These are phyloP conservation scores for Macaca nemestrina DNA, from an alignment of 2,113 vertebrate genomes.

Conservation along the genomic window DNA sequence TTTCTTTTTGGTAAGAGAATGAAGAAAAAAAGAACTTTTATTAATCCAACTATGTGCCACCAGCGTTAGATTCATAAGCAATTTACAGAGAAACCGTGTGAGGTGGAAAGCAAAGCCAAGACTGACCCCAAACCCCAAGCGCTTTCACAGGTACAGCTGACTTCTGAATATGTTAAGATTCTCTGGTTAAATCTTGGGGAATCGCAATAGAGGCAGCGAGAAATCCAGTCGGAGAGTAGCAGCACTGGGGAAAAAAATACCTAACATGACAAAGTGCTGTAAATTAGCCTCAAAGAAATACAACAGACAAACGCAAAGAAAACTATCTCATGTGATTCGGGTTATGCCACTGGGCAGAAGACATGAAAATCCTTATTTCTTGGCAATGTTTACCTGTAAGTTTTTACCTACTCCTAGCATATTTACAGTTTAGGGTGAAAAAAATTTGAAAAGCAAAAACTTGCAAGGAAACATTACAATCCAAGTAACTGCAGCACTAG, in stretches of 20 bases:
- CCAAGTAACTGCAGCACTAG: not conserved
- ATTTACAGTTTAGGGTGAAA: not conserved
- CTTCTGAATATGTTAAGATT: not conserved
- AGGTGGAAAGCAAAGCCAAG: not conserved
- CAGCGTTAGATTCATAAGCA: not conserved
- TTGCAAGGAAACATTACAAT: not conserved
- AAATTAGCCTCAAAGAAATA: not conserved
- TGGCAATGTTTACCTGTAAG: not conserved
- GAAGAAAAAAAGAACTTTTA: not conserved
- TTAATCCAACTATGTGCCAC: not conserved
- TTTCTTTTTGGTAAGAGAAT: not conserved
- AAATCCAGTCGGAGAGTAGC: rapidly evolving
- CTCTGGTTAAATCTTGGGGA: not conserved
- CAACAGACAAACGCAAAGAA: not conserved
- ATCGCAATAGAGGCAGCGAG: not conserved
- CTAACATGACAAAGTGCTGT: not conserved
- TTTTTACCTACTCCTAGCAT: not conserved
- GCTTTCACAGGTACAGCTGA: not conserved
- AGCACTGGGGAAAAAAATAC: not conserved
- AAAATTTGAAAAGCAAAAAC: not conserved
- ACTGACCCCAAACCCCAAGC: not conserved
- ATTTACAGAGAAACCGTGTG: not conserved
- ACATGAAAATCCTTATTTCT: not conserved
- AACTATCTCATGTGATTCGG: not conserved
- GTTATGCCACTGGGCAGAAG: not conserved